phyloP scores from a whole-genome alignment of 2,888 invertebrate genomes.

The Cryptus armator region DNA sequence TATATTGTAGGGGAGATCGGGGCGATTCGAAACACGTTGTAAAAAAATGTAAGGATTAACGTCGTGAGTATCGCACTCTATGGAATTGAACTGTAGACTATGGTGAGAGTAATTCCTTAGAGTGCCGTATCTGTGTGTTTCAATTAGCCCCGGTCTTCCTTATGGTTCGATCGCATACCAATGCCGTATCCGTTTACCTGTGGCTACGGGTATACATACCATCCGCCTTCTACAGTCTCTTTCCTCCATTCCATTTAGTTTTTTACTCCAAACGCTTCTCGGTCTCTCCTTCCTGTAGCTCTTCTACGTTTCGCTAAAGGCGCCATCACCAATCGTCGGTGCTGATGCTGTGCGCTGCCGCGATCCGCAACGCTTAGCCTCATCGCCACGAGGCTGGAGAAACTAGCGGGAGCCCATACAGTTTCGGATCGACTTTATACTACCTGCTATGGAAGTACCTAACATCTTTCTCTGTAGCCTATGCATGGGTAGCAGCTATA shows the following conservation, averaged over 20 bases:
- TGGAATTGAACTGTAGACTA: too few relatives aligned
- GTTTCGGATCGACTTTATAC: slow-evolving; percentile 33
- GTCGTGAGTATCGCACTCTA: too few relatives aligned
- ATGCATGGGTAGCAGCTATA: neutral
- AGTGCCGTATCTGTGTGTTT: too few relatives aligned
- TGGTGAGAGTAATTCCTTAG: too few relatives aligned
- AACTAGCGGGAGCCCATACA: slow-evolving; percentile 50
- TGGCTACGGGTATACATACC: neutral
- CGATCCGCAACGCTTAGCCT: slow-evolving; percentile 52
- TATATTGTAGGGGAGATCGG: too few relatives aligned
- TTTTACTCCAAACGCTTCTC: slow-evolving; percentile 5
- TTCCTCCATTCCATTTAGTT: neutral
- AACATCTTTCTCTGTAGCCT: slow-evolving; percentile 20
- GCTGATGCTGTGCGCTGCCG: slow-evolving; percentile 34
- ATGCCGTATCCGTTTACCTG: neutral
- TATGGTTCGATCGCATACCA: too few relatives aligned
- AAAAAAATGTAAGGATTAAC: too few relatives aligned
- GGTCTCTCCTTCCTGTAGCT: slow-evolving; percentile 43
- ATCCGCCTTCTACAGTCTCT: neutral
- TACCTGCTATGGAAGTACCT: slow-evolving; percentile 29
- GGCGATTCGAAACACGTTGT: too few relatives aligned
- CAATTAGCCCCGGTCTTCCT: too few relatives aligned
- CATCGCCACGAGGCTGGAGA: slow-evolving; percentile 21
- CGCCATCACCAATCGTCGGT: slow-evolving; percentile 51
- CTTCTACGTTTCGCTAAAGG: slow-evolving; percentile 45